A percentile compares a stretch with the other conserved stretches of the same genome.
These are phyloP conservation scores for Ormyrus thymus DNA, from an alignment of 2,888 invertebrate species.

Conservation along the genomic window DNA sequence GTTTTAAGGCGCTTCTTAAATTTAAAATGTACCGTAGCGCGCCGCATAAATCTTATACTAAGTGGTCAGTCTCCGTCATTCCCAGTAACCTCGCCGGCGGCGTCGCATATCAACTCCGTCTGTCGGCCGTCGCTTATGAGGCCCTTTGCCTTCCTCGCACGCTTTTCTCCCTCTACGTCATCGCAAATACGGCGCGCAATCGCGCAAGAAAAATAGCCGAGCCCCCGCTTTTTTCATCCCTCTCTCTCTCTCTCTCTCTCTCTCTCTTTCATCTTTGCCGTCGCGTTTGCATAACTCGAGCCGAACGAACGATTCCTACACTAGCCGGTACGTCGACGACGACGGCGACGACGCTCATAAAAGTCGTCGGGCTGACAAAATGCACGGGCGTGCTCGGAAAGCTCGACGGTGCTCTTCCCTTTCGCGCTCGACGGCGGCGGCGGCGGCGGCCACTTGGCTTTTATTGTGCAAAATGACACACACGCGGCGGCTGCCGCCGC, in stretches of 20 bases:
- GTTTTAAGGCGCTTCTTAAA: too few species aligned
- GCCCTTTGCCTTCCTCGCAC: not conserved
- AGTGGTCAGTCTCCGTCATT: too few species aligned
- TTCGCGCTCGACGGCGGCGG: too few species aligned
- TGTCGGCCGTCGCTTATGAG: constrained; percentile 9
- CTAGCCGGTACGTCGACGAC: too few species aligned
- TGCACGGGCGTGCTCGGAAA: constrained; percentile 59
- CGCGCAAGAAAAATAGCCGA: too few species aligned
- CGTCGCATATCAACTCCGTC: constrained; percentile 3
- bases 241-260: not conserved
- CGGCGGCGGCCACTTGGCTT: constrained; percentile 3
- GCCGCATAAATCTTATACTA: too few species aligned
- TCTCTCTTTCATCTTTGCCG: not conserved
- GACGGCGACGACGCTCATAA: constrained; percentile 51
- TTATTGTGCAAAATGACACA: constrained; percentile 40
- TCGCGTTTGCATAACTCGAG: constrained; percentile 58
- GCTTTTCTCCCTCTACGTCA: not conserved
- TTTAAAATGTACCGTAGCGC: too few species aligned
- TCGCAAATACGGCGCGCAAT: not conserved
- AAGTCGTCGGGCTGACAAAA: constrained; percentile 60
- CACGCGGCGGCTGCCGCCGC: not conserved
- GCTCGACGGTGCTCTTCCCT: constrained; percentile 11
- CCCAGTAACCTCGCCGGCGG: not conserved
- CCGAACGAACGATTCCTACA: constrained; percentile 58
- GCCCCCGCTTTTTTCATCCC: too few species aligned